These are phyloP conservation scores for Hestina assimilis DNA, from an alignment of 1,140 invertebrate genomes.

Conservation along the genomic window DNA sequence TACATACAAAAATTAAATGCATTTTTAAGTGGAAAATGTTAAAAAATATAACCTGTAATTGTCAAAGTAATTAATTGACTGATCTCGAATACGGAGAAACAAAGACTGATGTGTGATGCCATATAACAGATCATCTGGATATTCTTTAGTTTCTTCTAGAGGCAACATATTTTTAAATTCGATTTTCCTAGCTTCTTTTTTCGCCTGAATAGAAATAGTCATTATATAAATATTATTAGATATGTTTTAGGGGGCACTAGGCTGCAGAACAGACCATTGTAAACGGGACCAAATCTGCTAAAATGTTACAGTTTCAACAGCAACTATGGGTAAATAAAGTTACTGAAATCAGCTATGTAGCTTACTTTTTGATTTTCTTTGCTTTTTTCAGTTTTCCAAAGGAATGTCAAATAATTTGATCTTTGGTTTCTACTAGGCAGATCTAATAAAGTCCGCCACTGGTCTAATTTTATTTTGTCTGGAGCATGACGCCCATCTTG, in stretches of 20 bases:
- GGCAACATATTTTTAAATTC: constrained; percentile 43
- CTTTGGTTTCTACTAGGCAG: constrained; percentile 72
- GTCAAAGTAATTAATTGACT: constrained; percentile 82
- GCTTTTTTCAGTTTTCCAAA: constrained; percentile 82
- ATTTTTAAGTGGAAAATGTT: too few relatives aligned
- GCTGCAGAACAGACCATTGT: too few relatives aligned
- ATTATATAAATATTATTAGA: background rate
- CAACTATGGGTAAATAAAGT: too few relatives aligned
- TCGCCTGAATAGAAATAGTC: constrained; percentile 37
- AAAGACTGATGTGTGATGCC: constrained; percentile 81
- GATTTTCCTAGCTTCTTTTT: constrained; percentile 59
- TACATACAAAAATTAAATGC: too few relatives aligned
- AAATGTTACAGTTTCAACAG: too few relatives aligned
- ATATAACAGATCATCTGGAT: constrained; percentile 77
- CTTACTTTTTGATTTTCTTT: constrained; percentile 66
- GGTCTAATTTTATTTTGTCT: constrained; percentile 58
- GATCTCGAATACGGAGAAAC: constrained; percentile 82
- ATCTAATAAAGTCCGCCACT: constrained; percentile 81
- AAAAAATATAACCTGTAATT: constrained; percentile 69
- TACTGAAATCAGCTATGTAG: too few relatives aligned
- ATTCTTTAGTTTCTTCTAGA: constrained; percentile 53
- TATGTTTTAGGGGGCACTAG: too few relatives aligned
- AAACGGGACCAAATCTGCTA: too few relatives aligned
- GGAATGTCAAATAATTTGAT: constrained; percentile 80
- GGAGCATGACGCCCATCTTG: constrained; percentile 80